Percentiles rank a stretch among this genome's conserved stretches.
phyloP scores from a whole-genome alignment of 2,888 invertebrate species.

The Epinotia bilunana region DNA sequence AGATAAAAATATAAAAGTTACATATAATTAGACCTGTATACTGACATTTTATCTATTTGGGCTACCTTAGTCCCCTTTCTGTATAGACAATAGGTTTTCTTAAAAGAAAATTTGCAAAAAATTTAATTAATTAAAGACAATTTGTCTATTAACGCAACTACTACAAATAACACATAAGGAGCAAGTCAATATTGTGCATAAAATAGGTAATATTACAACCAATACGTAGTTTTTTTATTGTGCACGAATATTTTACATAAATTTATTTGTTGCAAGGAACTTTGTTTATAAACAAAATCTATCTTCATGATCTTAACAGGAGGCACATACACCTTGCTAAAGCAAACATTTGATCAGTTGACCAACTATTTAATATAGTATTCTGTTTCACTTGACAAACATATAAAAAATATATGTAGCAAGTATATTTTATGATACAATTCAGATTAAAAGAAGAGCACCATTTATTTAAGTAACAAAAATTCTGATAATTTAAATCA shows the following conservation, averaged over 20 bases:
- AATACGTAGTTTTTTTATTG: not conserved
- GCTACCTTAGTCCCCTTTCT: slow-evolving; percentile 8
- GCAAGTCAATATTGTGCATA: not conserved
- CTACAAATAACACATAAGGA: not conserved
- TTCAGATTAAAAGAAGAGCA: slow-evolving; percentile 45
- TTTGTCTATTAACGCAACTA: slow-evolving; percentile 4
- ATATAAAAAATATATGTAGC: slow-evolving; percentile 23
- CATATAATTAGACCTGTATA: slow-evolving; percentile 41
- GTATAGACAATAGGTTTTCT: not conserved
- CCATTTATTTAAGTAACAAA: slow-evolving; percentile 43
- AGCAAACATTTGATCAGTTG: not conserved
- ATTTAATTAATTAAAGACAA: not conserved
- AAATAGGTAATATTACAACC: not conserved
- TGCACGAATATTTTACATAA: not conserved
- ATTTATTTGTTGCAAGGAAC: not conserved
- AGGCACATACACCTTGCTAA: not conserved
- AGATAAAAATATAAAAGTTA: slow-evolving; percentile 37
- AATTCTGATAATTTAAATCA: slow-evolving; percentile 32
- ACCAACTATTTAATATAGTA: not conserved
- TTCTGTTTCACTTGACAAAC: slow-evolving; percentile 5
- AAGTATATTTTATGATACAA: slow-evolving; percentile 19
- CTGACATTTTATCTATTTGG: slow-evolving; percentile 26
- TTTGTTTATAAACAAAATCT: no score
- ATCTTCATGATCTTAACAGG: not conserved
- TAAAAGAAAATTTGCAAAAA: not conserved